Evolutionary conservation across 2,113 vertebrate species (phyloP).

Genomic region (Antechinus flavipes): DNA sequence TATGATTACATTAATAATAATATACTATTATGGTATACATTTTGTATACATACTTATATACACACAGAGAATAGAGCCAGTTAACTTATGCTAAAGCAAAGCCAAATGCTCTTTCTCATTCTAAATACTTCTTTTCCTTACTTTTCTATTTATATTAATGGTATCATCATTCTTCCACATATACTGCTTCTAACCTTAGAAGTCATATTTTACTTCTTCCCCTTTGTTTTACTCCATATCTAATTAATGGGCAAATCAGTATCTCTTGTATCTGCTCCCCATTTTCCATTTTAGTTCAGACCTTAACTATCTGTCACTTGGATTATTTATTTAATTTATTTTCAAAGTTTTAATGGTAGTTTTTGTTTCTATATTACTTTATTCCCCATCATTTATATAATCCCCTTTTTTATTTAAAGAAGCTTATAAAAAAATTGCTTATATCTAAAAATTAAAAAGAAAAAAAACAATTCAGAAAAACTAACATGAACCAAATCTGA

Average conservation of each 20-base stretch:
- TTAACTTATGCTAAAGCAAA: neutral
- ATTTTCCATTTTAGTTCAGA: conserved; percentile 11
- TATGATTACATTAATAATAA: neutral
- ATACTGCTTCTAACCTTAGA: neutral
- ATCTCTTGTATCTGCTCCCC: neutral
- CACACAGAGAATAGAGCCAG: neutral
- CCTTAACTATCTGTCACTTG: neutral
- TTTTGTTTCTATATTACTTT: neutral
- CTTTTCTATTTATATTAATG: neutral
- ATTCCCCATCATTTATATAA: neutral
- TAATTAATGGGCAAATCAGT: neutral
- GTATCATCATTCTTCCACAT: neutral
- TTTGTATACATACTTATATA: neutral
- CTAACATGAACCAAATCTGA: neutral
- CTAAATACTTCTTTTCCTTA: neutral
- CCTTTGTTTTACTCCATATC: neutral
- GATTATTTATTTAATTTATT: neutral
- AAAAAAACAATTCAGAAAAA: neutral
- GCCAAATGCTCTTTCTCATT: neutral
- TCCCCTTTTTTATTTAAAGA: neutral
- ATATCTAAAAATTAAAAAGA: neutral
- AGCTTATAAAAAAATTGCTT: neutral
- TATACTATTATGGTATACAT: neutral
- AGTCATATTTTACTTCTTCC: neutral
- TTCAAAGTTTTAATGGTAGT: neutral